phyloP scores from a whole-genome alignment of 2,113 vertebrate genomes.

The Labeo rohita region DNA sequence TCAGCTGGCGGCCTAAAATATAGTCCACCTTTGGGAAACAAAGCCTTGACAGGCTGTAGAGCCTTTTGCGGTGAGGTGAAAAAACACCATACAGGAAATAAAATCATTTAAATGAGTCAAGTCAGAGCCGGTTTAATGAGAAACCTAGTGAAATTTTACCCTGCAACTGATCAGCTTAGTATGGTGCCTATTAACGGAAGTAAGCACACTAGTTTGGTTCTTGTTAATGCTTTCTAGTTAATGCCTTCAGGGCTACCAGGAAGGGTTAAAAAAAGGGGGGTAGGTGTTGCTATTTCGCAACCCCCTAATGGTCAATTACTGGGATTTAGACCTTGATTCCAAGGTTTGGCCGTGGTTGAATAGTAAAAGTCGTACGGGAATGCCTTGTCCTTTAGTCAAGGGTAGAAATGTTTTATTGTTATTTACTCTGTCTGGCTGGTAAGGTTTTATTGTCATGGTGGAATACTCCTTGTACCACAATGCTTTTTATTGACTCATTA shows the following conservation, averaged over 20 bases:
- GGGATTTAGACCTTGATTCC: constrained; percentile 46
- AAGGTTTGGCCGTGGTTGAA: constrained; percentile 37
- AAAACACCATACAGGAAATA: constrained; percentile 66
- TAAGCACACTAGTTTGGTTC: constrained; percentile 62
- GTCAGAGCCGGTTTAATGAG: constrained; percentile 64
- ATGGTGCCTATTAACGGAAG: constrained; percentile 64
- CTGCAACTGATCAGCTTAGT: constrained; percentile 58
- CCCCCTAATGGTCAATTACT: constrained; percentile 53
- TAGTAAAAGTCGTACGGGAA: constrained; percentile 25
- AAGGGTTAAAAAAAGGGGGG: neutral
- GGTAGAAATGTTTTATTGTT: constrained; percentile 26
- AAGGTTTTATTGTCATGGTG: constrained; percentile 13
- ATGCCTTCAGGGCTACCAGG: constrained; percentile 45
- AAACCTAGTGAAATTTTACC: constrained; percentile 63
- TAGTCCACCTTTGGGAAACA: constrained; percentile 11
- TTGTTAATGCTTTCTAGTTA: constrained; percentile 56
- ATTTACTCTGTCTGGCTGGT: constrained; percentile 2
- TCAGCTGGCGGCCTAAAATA: constrained; percentile 31
- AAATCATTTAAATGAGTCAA: constrained; percentile 64
- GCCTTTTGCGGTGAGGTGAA: constrained; percentile 58
- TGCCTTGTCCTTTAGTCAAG: constrained; percentile 11
- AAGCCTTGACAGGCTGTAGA: constrained; percentile 53
- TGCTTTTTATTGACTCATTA: constrained; percentile 31
- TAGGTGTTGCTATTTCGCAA: constrained; percentile 14
- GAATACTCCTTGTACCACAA: constrained; percentile 9